Base-by-base conservation (phyloP, 2,888 invertebrate genomes). In the Aspidiotus destructor region DNA sequence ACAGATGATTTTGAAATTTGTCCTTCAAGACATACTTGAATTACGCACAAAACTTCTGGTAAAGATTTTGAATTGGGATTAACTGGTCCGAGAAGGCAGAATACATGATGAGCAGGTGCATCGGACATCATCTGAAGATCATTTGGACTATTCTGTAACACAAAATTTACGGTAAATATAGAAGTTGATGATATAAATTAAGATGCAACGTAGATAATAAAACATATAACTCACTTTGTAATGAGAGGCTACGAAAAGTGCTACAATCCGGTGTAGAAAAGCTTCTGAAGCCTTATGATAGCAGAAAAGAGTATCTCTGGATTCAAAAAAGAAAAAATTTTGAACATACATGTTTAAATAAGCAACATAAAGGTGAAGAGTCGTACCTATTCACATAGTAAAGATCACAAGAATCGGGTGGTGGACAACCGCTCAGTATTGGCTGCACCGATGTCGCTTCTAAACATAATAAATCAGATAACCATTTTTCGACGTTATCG, bases 101-200 rank as follows among this genome's bases (percentile, higher is more conserved):
- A 99, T 69, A 99, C 78, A 77, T 96, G 92, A 80, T 99, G 99
- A 1, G 96, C 96, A 0, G 99, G 98, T 15, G 99, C 98, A 79
- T 99, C 99, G 13, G 97, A 94, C 80, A 99, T 84, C 84, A 99
- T 87, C 80, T 99, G 98, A 55, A 99, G 81, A 81, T 99, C 99
- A 79, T 99, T 97, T 0, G 99, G 99, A 69, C 92, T 92, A 28
- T 28, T 28, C 28, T 28, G 5, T 5, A 28, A 72, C 62, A 48
- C 71, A 72, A 69, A 28, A 28, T 28, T 28, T 5, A 28, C 28
- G 28, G 28, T 28, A 28, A 28, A 61, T 48, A 70, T 17, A 9
- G 40, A 60, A 7, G 6, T 16, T 15, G 3, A 2, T 44, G 13
- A 63, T 16, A 65, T 60, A 44, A 52, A 52, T 41, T 11, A 11